These are phyloP conservation scores for Limnephilus lunatus DNA, from an alignment of 2,888 invertebrate species.

Conservation along the genomic window DNA sequence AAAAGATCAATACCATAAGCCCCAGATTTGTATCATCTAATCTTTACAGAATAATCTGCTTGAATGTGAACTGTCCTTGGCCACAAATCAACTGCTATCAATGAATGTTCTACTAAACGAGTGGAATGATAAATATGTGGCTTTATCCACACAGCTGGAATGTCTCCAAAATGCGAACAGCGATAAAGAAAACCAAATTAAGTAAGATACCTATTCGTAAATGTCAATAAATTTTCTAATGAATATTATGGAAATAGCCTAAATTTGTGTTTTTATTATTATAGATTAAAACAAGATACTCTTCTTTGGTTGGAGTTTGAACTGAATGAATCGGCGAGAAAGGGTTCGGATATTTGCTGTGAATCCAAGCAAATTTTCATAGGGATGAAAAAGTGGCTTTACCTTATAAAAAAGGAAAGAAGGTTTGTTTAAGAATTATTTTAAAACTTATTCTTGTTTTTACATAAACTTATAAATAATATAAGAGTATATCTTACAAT, in stretches of 20 bases:
- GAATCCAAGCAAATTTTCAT: constrained; percentile 58
- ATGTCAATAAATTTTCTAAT: not conserved
- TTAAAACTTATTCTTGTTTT: not conserved
- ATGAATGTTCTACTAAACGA: not conserved
- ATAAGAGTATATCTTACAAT: not conserved
- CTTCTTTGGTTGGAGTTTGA: constrained; percentile 57
- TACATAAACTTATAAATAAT: not conserved
- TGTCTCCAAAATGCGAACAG: not conserved
- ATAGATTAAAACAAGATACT: constrained; percentile 32
- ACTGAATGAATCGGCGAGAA: constrained; percentile 52
- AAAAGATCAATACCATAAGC: not conserved
- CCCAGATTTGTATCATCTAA: not conserved
- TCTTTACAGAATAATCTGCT: constrained; percentile 31
- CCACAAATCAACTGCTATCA: not conserved
- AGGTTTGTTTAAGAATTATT: constrained; percentile 28
- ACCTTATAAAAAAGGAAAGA: constrained; percentile 58
- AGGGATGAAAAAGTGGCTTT: constrained; percentile 57
- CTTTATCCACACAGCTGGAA: constrained; percentile 15
- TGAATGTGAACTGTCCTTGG: constrained; percentile 29
- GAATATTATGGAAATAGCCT: not conserved
- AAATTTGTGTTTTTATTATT: constrained; percentile 2
- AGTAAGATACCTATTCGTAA: not conserved
- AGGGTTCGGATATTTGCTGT: constrained; percentile 57
- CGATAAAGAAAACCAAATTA: constrained; percentile 41
- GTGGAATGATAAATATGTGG: constrained; percentile 36